Base-by-base conservation (phyloP, 2,113 vertebrate species). In the Galeopterus variegatus region DNA sequence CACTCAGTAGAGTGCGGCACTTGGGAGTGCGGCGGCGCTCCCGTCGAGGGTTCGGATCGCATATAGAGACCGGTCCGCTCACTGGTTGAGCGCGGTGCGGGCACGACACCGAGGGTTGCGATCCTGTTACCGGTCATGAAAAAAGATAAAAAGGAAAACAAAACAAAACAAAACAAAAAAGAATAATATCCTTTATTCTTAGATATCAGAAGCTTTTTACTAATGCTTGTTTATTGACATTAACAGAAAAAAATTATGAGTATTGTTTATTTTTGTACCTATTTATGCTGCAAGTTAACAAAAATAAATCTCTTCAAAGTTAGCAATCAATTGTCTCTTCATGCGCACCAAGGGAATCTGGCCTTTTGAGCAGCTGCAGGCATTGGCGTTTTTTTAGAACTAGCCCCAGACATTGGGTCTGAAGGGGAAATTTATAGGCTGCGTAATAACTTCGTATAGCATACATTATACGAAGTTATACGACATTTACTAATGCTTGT, bases 351-450 rank as follows among this genome's bases (percentile, higher is more conserved):
- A 97, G 98, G 98, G 98, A 99, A 98, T 96, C 98, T 87, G n/a
- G 77, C 97, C 98, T 98, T 98, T 96, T 80, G 97, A 98, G 98
- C 99, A 99, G 99, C 98, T 99, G 98, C 98, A 98, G 89, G 92
- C 96, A 96, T 93, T 69, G 92, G 97, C 94, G 93, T 95, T 96
- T 96, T 98, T 98, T 98, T 76, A 94, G 98, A 96, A 97, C 99
- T 97, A 98, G 98, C 97, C 98, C 98, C 99, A 97, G 98, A 98
- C 99, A 97, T 98, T 98, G 93, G 97, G 98, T 98, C 98, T 97
- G 97, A 98, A 96, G 97, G 95, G 56, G 92, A 97, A 99, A 99
- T 99, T 98, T 99, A 99, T 98, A 98, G 98, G 89, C 96, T 94
- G 98, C 98, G 98, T 98, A 98, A 98, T 99, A n/a, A n/a, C n/a